Evolutionary conservation across 2,888 invertebrate species (phyloP).

Genomic region (Diabrotica balteata): DNA sequence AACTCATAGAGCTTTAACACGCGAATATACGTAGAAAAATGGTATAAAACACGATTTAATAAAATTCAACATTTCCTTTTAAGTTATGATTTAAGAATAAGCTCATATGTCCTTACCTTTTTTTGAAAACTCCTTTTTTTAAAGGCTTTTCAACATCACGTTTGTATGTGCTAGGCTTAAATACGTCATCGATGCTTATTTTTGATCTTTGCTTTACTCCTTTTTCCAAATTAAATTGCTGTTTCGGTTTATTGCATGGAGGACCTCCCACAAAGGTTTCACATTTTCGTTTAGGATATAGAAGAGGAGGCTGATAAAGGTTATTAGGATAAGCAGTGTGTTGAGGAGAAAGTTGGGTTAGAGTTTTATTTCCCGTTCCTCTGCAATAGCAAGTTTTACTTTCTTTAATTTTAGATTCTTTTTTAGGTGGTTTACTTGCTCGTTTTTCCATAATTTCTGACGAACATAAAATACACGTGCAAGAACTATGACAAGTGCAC

Average conservation of each 20-base stretch:
- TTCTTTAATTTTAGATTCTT: constrained; percentile 6
- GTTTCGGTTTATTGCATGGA: not conserved
- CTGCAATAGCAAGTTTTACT: constrained; percentile 27
- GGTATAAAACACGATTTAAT: no score
- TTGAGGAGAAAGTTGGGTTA: not conserved
- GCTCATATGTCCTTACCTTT: no score
- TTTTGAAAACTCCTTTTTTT: no score
- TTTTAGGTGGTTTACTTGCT: no score
- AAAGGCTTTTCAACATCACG: no score
- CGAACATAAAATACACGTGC: constrained; percentile 37
- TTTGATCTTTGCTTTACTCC: not conserved
- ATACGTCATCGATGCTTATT: constrained; percentile 10
- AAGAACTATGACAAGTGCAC: constrained; percentile 41
- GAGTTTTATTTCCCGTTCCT: not conserved
- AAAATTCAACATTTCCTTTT: no score
- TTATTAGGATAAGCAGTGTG: constrained; percentile 29
- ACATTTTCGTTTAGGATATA: constrained; percentile 15
- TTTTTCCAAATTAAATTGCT: no score
- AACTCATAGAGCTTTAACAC: no score
- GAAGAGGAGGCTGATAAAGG: constrained; percentile 30
- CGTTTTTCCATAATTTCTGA: constrained; percentile 31
- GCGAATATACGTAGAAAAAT: no score
- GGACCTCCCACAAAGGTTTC: not conserved
- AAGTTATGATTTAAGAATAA: no score
- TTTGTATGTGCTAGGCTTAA: not conserved